These are phyloP conservation scores for Crotalus viridis DNA, from an alignment of 2,113 vertebrate species.

Conservation along the genomic window DNA sequence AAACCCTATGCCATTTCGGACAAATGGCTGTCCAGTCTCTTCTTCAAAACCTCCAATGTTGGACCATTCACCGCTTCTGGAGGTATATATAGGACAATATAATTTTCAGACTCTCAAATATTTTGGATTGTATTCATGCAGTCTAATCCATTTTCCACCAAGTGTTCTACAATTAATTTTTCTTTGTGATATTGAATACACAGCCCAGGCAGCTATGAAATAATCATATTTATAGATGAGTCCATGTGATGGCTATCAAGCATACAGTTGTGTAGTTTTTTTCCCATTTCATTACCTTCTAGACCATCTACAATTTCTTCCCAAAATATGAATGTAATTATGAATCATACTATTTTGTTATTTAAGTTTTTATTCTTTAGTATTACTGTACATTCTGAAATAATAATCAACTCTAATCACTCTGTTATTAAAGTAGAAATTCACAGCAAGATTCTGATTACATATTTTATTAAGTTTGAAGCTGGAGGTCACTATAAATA, in stretches of 20 bases:
- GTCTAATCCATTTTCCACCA: background rate
- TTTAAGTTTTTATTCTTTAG: background rate
- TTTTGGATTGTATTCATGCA: background rate
- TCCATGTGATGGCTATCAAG: background rate
- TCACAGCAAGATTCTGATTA: slow-evolving; percentile 24
- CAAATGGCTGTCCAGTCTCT: no score
- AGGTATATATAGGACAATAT: background rate
- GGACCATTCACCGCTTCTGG: no score
- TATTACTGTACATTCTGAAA: background rate
- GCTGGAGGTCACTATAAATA: slow-evolving; percentile 12
- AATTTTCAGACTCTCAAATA: background rate
- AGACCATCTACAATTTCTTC: background rate
- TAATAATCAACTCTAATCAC: slow-evolving; percentile 10
- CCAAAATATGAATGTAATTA: background rate
- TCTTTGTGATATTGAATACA: background rate
- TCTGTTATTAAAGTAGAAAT: slow-evolving; percentile 19
- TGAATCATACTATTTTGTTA: background rate
- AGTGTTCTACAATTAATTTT: background rate
- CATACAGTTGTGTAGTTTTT: background rate
- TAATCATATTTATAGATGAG: background rate
- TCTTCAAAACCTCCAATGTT: no score
- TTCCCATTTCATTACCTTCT: background rate
- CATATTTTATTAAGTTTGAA: slow-evolving; percentile 18
- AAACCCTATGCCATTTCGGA: no score
- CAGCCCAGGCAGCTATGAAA: background rate